These are phyloP conservation scores for Lapara coniferarum DNA, from an alignment of 2,888 invertebrate genomes.

Conservation along the genomic window DNA sequence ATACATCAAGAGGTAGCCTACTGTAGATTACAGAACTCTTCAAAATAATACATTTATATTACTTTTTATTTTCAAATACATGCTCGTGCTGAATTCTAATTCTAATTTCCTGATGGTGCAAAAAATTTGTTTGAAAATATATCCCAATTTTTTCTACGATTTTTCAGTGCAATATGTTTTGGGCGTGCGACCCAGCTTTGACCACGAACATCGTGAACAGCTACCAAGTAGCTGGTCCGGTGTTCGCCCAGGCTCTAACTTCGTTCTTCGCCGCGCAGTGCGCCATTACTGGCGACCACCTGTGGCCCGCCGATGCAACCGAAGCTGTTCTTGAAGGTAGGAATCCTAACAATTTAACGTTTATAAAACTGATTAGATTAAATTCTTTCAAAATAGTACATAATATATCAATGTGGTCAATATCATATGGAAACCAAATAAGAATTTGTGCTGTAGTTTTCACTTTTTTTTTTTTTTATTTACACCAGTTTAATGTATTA, in stretches of 20 bases:
- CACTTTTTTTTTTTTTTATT: too few relatives aligned
- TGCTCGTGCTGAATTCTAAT: too few relatives aligned
- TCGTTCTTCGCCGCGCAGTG: conserved; percentile 85
- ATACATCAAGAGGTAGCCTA: too few relatives aligned
- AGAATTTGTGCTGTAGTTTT: too few relatives aligned
- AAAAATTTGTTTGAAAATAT: neutral
- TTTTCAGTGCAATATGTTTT: conserved; percentile 47
- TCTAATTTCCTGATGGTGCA: neutral
- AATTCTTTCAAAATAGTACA: too few relatives aligned
- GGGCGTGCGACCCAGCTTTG: conserved; percentile 67
- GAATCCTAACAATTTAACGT: too few relatives aligned
- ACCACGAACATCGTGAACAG: conserved; percentile 57
- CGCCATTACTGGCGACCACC: conserved; percentile 74
- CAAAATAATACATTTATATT: too few relatives aligned
- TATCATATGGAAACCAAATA: too few relatives aligned
- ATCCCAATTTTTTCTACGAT: neutral
- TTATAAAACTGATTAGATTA: too few relatives aligned
- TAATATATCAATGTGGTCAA: too few relatives aligned
- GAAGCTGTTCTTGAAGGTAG: conserved; percentile 62
- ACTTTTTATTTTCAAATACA: too few relatives aligned
- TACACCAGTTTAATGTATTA: too few relatives aligned
- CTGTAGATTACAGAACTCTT: neutral
- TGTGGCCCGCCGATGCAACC: conserved; percentile 83
- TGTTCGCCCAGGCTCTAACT: conserved; percentile 84
- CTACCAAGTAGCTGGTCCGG: conserved; percentile 67